Conservation (phyloP, 2,113 vertebrate genomes). For the Heterochromis multidens region DNA sequence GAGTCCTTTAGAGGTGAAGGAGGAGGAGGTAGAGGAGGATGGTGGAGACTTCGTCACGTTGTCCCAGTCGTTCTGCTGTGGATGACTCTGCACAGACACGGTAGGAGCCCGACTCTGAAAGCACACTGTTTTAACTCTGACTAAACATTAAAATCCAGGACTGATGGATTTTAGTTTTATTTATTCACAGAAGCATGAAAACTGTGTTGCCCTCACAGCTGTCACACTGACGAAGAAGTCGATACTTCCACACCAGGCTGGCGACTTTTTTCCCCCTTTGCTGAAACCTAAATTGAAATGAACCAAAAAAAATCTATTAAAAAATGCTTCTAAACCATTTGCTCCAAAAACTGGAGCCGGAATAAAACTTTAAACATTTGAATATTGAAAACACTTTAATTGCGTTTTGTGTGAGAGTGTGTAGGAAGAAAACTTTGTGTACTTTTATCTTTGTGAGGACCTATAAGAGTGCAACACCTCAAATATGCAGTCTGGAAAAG, state of each 20-base stretch:
- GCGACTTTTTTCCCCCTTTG: no score
- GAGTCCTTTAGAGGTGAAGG: slow-evolving; percentile 76
- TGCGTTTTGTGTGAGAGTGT: background rate
- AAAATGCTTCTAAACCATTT: background rate
- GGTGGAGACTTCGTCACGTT: slow-evolving; percentile 78
- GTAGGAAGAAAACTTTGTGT: no score
- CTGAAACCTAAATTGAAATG: background rate
- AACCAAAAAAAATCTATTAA: background rate
- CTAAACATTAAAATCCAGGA: background rate
- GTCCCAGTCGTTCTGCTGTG: slow-evolving; percentile 69
- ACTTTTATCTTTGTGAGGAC: no score
- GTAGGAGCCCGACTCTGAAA: slow-evolving; percentile 65
- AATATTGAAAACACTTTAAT: background rate
- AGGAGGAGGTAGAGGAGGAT: slow-evolving; percentile 80
- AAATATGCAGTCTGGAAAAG: no score
- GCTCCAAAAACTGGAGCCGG: background rate
- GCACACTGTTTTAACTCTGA: background rate
- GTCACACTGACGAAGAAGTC: background rate
- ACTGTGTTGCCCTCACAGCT: background rate
- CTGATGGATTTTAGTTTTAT: background rate
- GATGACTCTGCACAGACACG: slow-evolving; percentile 67
- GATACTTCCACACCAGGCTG: no score
- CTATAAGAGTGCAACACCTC: no score
- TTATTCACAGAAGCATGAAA: background rate
- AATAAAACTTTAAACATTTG: background rate